These are phyloP conservation scores for Arrhopalites spinosus DNA, from an alignment of 2,888 invertebrate species.

Conservation along the genomic window DNA sequence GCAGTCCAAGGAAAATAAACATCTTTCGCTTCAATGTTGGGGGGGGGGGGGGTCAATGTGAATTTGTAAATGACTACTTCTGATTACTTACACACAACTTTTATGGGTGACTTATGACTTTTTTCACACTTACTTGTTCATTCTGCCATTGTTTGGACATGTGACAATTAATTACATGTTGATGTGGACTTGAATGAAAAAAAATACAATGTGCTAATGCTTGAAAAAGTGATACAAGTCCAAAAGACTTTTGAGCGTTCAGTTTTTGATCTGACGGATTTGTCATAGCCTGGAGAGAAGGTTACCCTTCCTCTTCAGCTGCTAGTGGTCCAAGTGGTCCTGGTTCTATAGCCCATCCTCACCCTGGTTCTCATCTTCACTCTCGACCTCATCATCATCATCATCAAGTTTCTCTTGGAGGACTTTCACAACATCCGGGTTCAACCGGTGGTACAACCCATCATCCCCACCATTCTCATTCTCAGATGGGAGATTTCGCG, in stretches of 20 bases:
- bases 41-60: slow-evolving; percentile 9
- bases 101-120: slow-evolving; percentile 15
- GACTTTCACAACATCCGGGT: slow-evolving; percentile 8
- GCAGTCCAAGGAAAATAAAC: slow-evolving; percentile 3
- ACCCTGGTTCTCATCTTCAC: not conserved
- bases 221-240: not conserved
- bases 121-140: slow-evolving; percentile 1
- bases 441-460: not conserved
- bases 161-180: not conserved
- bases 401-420: slow-evolving; percentile 5
- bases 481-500: slow-evolving; percentile 36
- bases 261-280: slow-evolving; percentile 7
- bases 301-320: slow-evolving; percentile 28
- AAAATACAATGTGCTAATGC: slow-evolving; percentile 8
- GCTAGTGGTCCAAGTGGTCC: slow-evolving; percentile 7
- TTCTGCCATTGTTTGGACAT: slow-evolving; percentile 5
- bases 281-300: slow-evolving; percentile 34
- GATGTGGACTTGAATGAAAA: not conserved
- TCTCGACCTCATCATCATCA: not conserved
- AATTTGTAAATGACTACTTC: slow-evolving; percentile 15
- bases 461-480: slow-evolving; percentile 18
- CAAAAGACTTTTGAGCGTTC: not conserved
- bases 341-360: not conserved
- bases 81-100: slow-evolving; percentile 8
- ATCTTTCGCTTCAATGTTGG: slow-evolving; percentile 30